Percentiles rank a stretch among this genome's conserved stretches.
Conservation (phyloP, 2,888 invertebrate genomes). For the Aquatica leii region DNA sequence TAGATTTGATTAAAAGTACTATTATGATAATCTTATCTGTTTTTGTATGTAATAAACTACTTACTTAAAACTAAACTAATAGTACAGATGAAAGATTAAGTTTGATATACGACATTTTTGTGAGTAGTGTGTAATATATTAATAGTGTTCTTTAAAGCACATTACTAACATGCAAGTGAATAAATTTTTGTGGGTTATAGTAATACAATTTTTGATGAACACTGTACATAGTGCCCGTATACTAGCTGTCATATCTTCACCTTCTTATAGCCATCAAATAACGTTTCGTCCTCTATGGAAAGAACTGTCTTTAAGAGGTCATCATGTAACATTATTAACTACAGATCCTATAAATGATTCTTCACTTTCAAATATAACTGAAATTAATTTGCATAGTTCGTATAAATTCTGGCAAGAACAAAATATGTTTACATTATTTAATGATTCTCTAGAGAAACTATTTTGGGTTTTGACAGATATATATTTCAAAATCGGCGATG, state of each 20-base stretch:
- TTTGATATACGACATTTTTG: no score
- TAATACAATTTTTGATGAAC: no score
- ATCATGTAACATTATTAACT: slow-evolving; percentile 61
- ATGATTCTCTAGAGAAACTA: background rate
- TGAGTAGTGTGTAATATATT: no score
- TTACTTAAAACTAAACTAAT: no score
- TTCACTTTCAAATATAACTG: slow-evolving; percentile 56
- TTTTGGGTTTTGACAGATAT: background rate
- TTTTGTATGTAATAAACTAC: no score
- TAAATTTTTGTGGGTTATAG: no score
- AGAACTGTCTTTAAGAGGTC: slow-evolving; percentile 60
- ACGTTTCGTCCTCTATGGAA: slow-evolving; percentile 59
- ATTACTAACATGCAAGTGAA: no score
- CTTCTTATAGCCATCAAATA: slow-evolving; percentile 63
- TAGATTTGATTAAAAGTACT: no score
- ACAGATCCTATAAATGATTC: slow-evolving; percentile 57
- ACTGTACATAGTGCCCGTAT: slow-evolving; percentile 46
- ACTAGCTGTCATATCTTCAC: slow-evolving; percentile 57
- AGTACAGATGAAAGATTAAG: no score
- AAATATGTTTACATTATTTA: slow-evolving; percentile 7
- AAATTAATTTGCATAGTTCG: slow-evolving; percentile 56
- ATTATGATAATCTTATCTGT: no score
- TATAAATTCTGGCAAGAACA: slow-evolving; percentile 49
- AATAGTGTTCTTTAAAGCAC: no score
- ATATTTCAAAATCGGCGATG: slow-evolving; percentile 11